Evolutionary conservation across 37 sponge, comb jelly and placozoan genomes (phyloP), one percentile per base, ranked within the genome.

Genomic region (Aplysina aerophoba): DNA sequence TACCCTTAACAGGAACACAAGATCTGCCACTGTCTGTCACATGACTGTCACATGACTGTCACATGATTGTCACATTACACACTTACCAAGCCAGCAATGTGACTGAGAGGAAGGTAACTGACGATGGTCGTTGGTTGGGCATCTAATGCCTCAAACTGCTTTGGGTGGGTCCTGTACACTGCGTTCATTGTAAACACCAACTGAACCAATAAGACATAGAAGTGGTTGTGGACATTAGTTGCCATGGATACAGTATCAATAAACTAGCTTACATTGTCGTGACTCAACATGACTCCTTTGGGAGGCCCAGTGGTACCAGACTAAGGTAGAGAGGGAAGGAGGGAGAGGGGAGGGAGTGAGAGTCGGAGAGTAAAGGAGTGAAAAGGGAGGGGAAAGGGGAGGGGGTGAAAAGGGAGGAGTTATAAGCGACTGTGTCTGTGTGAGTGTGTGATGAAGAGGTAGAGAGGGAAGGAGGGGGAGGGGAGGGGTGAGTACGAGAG

Each of bases 301-400:
- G 96, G 96, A 35, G 88, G 81, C 1, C 96, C 96, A 59, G 95
- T 93, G 27, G 96, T 96, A 0, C 96, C 96, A 85, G 96, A 96
- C 96, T 96, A 74, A 5, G 63, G 24, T n/a, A 30, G 82, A 44
- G 15, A 53, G 31, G 19, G 21, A 25, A 40, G 25, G 54, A 27
- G 44, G 40, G 64, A 22, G 31, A 8, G 64, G 12, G n/a, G 28
- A 24, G 68, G 68, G 33, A 34, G 33, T 25, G 28, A 34, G 28
- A 3, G 8, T 3, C 6, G 50, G 50, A 44, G 27, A 62, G 64
- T 2, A 6, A 62, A 13, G 27, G 27, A 13, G 12, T 28, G n/a
- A 3, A 3, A 67, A 1, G 1, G 5, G 27, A 11, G 77, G 17
- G 21, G 50, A 73, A 5, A 6, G 6, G 74, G 74, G 37, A 33